Conservation (phyloP, 2,797 vertebrate genomes). For the Pantherophis vulpinus region DNA sequence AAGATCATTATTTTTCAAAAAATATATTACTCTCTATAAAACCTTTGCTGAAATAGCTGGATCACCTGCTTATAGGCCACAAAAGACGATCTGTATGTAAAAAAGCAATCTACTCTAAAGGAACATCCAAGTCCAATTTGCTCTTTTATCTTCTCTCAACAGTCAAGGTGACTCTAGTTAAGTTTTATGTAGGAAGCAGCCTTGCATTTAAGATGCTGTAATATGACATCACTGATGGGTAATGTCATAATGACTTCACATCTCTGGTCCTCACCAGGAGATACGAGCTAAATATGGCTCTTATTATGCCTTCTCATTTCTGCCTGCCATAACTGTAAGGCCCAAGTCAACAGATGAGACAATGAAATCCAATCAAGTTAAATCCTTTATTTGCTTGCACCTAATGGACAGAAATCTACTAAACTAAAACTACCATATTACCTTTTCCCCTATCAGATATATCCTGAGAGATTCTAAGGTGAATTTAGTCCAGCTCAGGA, state of each 20-base stretch:
- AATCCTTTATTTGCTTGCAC: neutral
- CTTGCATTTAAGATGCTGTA: neutral
- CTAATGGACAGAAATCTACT: neutral
- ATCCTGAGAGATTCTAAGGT: neutral
- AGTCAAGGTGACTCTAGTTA: neutral
- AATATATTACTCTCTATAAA: neutral
- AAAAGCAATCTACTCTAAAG: neutral
- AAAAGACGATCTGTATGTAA: neutral
- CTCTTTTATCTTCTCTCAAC: neutral
- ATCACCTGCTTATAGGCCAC: neutral
- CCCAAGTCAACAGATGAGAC: neutral
- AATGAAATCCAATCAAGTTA: neutral
- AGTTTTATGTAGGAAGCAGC: neutral
- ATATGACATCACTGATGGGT: neutral
- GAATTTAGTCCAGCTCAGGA: neutral
- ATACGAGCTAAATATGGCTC: neutral
- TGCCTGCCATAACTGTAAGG: neutral
- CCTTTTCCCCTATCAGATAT: neutral
- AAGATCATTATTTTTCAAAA: neutral
- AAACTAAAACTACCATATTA: neutral
- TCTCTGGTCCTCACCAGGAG: rapidly evolving
- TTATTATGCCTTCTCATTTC: neutral
- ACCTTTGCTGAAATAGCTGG: neutral
- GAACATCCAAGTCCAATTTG: rapidly evolving
- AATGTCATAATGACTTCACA: neutral